Conservation (phyloP, 2,888 invertebrate species). For the Caenorhabditis doughertyi region DNA sequence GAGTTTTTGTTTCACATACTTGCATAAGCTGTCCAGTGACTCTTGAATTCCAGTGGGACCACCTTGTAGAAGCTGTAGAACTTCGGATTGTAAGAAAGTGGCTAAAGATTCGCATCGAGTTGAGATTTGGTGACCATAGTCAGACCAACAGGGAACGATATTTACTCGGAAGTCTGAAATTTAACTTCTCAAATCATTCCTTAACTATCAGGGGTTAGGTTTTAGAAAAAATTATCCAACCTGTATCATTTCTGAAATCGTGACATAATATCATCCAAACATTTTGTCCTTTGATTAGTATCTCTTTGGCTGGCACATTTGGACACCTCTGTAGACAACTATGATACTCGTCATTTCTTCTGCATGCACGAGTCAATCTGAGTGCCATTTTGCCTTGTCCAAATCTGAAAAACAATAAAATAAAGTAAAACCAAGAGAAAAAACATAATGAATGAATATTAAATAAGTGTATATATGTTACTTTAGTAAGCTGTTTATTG, state of each 20-base stretch:
- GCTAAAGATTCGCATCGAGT: constrained; percentile 61
- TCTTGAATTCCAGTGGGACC: constrained; percentile 71
- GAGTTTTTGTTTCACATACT: constrained; percentile 39
- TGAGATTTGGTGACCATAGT: constrained; percentile 65
- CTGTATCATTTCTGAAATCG: constrained; percentile 72
- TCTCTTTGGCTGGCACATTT: constrained; percentile 69
- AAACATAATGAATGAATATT: constrained; percentile 25
- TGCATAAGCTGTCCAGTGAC: constrained; percentile 73
- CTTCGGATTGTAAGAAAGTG: constrained; percentile 67
- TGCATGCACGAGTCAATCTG: constrained; percentile 65
- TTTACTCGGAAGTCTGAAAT: constrained; percentile 66
- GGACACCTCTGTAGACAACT: constrained; percentile 71
- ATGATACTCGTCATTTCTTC: constrained; percentile 71
- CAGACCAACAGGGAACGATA: constrained; percentile 70
- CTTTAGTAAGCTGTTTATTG: constrained; percentile 74
- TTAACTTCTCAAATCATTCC: no score
- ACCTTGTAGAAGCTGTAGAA: constrained; percentile 73
- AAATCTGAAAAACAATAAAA: constrained; percentile 48
- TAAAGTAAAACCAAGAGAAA: neutral
- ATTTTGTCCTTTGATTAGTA: constrained; percentile 74
- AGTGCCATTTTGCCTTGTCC: constrained; percentile 55
- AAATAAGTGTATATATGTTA: constrained; percentile 22
- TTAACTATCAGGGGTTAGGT: no score
- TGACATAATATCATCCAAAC: constrained; percentile 75
- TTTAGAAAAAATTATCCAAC: constrained; percentile 36